These are phyloP conservation scores for Caloenas nicobarica DNA, from an alignment of 2,113 vertebrate species.

Conservation along the genomic window DNA sequence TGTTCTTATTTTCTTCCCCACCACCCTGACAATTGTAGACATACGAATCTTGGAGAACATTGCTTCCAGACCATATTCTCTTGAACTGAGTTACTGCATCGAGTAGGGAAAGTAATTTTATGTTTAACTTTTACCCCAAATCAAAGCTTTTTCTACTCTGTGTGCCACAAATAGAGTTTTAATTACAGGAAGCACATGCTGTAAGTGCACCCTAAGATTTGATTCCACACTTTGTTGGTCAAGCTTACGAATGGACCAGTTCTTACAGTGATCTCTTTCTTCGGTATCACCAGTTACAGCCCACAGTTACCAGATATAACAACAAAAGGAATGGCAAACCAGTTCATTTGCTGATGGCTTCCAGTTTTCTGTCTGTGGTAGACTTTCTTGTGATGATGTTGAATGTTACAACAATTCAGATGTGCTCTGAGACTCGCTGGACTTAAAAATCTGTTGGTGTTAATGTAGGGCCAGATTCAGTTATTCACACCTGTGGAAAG, in stretches of 20 bases:
- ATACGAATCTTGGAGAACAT: not conserved
- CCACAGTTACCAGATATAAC: not conserved
- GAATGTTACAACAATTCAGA: not conserved
- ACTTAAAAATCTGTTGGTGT: not conserved
- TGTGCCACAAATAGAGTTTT: not conserved
- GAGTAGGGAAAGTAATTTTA: not conserved
- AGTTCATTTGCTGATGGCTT: not conserved
- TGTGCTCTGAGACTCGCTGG: not conserved
- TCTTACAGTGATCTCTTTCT: not conserved
- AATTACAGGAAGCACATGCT: conserved; percentile 14
- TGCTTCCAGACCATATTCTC: not conserved
- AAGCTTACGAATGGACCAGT: not conserved
- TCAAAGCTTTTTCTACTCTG: conserved; percentile 20
- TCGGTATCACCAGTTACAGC: not conserved
- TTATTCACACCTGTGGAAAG: not conserved
- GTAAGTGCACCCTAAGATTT: not conserved
- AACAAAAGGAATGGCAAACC: not conserved
- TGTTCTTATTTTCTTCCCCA: not conserved
- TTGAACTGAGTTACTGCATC: not conserved
- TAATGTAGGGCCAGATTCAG: not conserved
- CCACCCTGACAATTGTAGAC: not conserved
- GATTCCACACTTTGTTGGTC: not conserved
- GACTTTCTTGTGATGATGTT: not conserved
- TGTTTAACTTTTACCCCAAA: conserved; percentile 15
- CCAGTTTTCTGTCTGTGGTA: not conserved